These are phyloP conservation scores for Micrasema minimum DNA, from an alignment of 1,140 invertebrate species.

Conservation along the genomic window DNA sequence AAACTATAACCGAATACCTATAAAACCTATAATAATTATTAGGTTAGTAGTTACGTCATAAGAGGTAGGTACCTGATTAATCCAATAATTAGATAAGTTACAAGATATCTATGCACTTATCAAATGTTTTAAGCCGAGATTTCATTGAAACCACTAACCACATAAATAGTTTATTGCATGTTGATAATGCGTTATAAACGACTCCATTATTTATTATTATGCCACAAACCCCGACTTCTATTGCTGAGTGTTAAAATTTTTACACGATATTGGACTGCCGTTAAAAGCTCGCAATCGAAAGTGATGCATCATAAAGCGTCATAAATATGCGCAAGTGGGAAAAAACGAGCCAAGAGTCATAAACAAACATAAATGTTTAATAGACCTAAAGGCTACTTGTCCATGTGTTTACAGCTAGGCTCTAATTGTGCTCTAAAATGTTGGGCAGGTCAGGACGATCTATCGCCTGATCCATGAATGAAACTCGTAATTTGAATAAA, in stretches of 20 bases:
- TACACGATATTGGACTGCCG: constrained; percentile 28
- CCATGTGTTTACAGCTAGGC: constrained; percentile 44
- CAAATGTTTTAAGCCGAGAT: constrained; percentile 3
- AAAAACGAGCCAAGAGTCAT: constrained; percentile 40
- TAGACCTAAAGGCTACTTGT: constrained; percentile 39
- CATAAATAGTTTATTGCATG: constrained; percentile 24
- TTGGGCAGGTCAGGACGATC: constrained; percentile 46
- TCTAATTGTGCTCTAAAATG: constrained; percentile 47
- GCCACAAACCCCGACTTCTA: constrained; percentile 34
- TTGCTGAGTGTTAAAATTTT: constrained; percentile 29
- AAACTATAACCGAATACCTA: too few species aligned
- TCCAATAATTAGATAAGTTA: too few species aligned
- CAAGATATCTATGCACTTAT: too few species aligned
- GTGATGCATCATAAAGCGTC: constrained; percentile 40
- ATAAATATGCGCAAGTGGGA: constrained; percentile 39
- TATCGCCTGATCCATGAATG: constrained; percentile 50
- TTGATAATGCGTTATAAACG: constrained; percentile 34
- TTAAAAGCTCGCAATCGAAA: constrained; percentile 37
- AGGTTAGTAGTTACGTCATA: too few species aligned
- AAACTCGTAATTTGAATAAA: constrained; percentile 50
- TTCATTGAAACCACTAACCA: constrained; percentile 10
- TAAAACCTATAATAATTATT: too few species aligned
- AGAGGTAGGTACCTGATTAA: too few species aligned
- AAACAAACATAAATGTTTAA: constrained; percentile 43
- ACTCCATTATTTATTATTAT: constrained; percentile 27